Evolutionary conservation across 2,113 vertebrate species (phyloP), one percentile per base, ranked within the genome.

Genomic region (Gymnogyps californianus): DNA sequence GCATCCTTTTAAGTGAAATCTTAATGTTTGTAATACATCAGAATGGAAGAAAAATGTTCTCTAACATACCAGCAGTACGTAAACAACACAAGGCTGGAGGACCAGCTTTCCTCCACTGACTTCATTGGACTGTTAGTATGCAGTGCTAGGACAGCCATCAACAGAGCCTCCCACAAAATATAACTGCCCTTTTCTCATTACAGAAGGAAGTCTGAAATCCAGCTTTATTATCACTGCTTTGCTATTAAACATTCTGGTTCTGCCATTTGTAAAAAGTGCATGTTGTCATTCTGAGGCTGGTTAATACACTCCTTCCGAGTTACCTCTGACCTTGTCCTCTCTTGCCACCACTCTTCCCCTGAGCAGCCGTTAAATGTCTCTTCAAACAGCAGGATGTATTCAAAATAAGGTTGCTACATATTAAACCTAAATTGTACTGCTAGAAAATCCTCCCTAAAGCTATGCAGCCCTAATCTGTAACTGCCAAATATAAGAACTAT

Each of bases 251-350:
- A 34, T 26, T 46, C 44, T 36, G 16, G 26, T 29, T 38, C 22
- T 49, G 42, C 49, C 58, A 32, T 20, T 42, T 38, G 18, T 46
- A 61, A n/a, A 44, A 83, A 5, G 10, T 14, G 7, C 22, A 4
- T 2, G 19, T 9, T 54, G 49, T 20, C 31, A 19, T 16, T 82
- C 38, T 16, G 28, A 62, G 58, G 70, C n/a, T 46, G 42, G 31
- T 22, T 62, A 65, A 49, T 3, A 17, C 10, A 12, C 9, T 21
- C 34, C 25, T 22, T 11, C 26, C 0, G 0, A 47, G 29, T 64
- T 14, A 78, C 80, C 70, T 64, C 90, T 24, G 67, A 67, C 80
- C 55, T 84, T 75, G 57, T 65, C 76, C 72, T 71, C 64, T 82
- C 74, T 38, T 64, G 44, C 57, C 77, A 78, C n/a, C 59, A 10